phyloP scores from a whole-genome alignment of 2,113 vertebrate species.

The Podarcis cretensis region DNA sequence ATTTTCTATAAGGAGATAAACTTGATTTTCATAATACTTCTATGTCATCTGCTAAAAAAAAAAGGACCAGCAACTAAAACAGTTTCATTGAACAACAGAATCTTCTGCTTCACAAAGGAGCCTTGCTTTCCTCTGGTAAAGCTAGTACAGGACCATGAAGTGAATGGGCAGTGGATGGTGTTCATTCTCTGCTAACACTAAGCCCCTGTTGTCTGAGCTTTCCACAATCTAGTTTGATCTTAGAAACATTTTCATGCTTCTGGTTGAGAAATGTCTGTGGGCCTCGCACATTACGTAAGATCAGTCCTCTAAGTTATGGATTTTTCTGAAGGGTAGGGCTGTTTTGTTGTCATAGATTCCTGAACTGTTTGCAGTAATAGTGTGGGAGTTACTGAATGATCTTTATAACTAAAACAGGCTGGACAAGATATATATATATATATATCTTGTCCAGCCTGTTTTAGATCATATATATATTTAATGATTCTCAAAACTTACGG shows the following conservation, averaged over 20 bases:
- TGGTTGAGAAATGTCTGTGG: not conserved
- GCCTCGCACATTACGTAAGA: not conserved
- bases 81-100: not conserved
- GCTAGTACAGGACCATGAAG: rapidly evolving
- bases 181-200: not conserved
- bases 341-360: conserved; percentile 22
- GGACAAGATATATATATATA: not conserved
- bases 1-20: not conserved
- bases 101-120: not conserved
- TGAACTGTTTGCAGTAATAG: not conserved
- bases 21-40: not conserved
- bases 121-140: rapidly evolving
- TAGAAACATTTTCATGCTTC: not conserved
- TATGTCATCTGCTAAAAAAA: not conserved
- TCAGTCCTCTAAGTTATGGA: not conserved
- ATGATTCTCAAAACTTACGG: not conserved
- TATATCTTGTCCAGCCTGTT: too few relatives aligned
- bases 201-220: not conserved
- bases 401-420: conserved; percentile 4
- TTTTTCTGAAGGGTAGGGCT: conserved; percentile 24
- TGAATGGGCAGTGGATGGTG: not conserved
- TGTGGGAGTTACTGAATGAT: not conserved
- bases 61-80: not conserved
- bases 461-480: not conserved
- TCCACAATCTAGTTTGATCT: rapidly evolving